phyloP scores from a whole-genome alignment of 2,797 vertebrate species.

The Alca torda region DNA sequence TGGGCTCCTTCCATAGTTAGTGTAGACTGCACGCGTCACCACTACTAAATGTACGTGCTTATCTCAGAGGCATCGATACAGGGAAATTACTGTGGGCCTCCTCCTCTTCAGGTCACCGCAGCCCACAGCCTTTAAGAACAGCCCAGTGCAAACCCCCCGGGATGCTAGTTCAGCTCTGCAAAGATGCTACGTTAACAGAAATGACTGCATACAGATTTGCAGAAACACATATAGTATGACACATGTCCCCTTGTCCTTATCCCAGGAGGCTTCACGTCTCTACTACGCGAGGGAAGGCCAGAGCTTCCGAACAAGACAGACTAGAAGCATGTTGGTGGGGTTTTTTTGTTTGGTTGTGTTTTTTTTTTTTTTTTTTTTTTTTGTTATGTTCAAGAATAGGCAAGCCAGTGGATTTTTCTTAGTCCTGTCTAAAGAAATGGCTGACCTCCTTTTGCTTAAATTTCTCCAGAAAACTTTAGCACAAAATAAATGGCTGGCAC shows the following conservation, averaged over 20 bases:
- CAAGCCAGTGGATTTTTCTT: not conserved
- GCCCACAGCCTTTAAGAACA: not conserved
- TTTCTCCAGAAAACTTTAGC: not conserved
- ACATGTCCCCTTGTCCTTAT: not conserved
- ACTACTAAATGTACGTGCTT: not conserved
- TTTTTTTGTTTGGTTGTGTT: not conserved
- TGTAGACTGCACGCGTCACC: not conserved
- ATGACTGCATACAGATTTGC: not conserved
- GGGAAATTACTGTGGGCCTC: not conserved
- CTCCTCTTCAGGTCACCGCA: not conserved
- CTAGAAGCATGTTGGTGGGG: not conserved
- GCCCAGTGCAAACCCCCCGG: not conserved
- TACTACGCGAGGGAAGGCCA: not conserved
- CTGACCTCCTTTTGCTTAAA: not conserved
- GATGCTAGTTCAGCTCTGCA: not conserved
- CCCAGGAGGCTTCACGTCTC: not conserved
- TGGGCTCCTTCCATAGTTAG: not conserved
- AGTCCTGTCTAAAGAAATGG: not conserved
- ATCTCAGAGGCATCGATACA: not conserved
- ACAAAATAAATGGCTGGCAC: not conserved
- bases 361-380: not conserved
- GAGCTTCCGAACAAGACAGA: not conserved
- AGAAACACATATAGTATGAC: not conserved
- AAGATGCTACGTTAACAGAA: constrained; percentile 3
- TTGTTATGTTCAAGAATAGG: not conserved